phyloP scores from a whole-genome alignment of 2,888 invertebrate genomes.

The Bombylius major region DNA sequence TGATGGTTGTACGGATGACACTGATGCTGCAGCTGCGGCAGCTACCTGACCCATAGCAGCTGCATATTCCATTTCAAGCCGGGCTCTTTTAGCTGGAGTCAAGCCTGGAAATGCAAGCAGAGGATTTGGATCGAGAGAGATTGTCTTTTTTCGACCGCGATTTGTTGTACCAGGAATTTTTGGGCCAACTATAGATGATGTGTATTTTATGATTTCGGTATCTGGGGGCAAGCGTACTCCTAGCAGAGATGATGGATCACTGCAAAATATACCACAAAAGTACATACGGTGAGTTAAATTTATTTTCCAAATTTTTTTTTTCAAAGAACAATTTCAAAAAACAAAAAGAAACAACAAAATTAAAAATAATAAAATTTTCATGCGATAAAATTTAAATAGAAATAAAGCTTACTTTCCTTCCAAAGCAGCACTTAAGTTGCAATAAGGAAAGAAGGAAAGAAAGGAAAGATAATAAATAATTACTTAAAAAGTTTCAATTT shows the following conservation, averaged over 20 bases:
- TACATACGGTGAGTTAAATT: background rate
- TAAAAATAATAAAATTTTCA: background rate
- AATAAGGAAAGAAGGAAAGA: conserved; percentile 19
- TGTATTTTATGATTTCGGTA: conserved; percentile 83
- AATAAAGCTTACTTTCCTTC: conserved; percentile 50
- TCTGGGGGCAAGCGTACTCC: conserved; percentile 77
- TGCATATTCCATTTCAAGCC: conserved; percentile 37
- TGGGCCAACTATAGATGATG: conserved; percentile 74
- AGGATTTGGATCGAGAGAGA: conserved; percentile 61
- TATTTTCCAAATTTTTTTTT: background rate
- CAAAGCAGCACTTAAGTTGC: conserved; percentile 48
- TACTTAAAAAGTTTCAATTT: background rate
- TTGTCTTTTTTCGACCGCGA: conserved; percentile 77
- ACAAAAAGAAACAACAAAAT: background rate
- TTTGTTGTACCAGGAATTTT: conserved; percentile 76
- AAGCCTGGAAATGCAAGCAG: conserved; percentile 41
- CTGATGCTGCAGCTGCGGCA: conserved; percentile 19
- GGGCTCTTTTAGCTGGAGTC: conserved; percentile 36
- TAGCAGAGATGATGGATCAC: conserved; percentile 70
- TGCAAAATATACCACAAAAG: conserved; percentile 26
- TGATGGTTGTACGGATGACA: conserved; percentile 10
- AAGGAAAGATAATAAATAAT: conserved; percentile 5
- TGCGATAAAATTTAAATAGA: too few species aligned
- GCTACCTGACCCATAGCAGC: conserved; percentile 33
- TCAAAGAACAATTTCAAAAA: background rate